phyloP scores from a whole-genome alignment of 2,797 vertebrate genomes.

The Ctenopoma kingsleyae region DNA sequence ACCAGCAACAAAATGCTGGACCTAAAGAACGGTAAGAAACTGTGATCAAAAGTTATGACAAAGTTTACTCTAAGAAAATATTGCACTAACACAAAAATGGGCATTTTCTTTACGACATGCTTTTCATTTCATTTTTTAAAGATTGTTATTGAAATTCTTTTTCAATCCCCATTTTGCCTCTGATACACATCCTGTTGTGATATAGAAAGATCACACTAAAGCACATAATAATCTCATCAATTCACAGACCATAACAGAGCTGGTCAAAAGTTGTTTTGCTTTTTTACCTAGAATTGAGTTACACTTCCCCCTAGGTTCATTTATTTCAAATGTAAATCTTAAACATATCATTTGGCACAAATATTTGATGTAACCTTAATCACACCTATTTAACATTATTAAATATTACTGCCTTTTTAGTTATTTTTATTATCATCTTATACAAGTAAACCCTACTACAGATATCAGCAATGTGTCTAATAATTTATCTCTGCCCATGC shows the following conservation, averaged over 20 bases:
- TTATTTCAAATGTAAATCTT: constrained; percentile 28
- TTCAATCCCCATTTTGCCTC: constrained; percentile 27
- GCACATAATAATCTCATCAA: constrained; percentile 53
- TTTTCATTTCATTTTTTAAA: constrained; percentile 46
- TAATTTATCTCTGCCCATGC: constrained; percentile 10
- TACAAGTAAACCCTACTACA: constrained; percentile 19
- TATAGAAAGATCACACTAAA: constrained; percentile 47
- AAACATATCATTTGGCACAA: constrained; percentile 75
- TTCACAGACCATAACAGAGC: constrained; percentile 49
- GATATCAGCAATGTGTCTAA: constrained; percentile 34
- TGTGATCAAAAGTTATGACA: constrained; percentile 67
- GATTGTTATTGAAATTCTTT: constrained; percentile 7
- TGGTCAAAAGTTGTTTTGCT: constrained; percentile 32
- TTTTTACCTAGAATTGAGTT: constrained; percentile 28
- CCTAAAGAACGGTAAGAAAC: constrained; percentile 66
- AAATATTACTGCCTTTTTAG: constrained; percentile 11
- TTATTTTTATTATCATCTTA: constrained; percentile 11
- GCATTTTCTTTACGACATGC: constrained; percentile 70
- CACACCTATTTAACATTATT: constrained; percentile 25
- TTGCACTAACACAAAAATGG: constrained; percentile 83
- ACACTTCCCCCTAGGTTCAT: constrained; percentile 25
- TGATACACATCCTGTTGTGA: constrained; percentile 45
- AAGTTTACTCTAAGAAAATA: constrained; percentile 72
- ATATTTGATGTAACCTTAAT: constrained; percentile 42
- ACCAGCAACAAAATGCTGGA: constrained; percentile 79